Conservation (phyloP, 2,888 invertebrate species). For the Aporophyla lueneburgensis region DNA sequence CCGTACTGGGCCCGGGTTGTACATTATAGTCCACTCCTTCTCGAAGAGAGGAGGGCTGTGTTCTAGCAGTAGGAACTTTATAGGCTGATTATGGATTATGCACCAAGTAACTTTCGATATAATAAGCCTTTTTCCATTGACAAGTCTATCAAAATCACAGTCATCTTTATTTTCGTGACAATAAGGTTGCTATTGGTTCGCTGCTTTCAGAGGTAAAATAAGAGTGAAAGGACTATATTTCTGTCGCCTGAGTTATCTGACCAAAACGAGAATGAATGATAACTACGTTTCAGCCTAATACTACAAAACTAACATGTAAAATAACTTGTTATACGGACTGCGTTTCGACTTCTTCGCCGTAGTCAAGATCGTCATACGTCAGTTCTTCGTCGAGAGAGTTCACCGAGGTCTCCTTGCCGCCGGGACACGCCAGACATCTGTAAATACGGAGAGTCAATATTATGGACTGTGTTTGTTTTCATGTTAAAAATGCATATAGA, state of each 20-base stretch:
- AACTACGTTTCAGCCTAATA: slow-evolving; percentile 12
- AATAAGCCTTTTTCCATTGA: neutral
- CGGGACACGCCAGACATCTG: slow-evolving; percentile 92
- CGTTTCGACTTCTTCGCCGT: slow-evolving; percentile 91
- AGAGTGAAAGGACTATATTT: neutral
- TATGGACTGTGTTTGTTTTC: neutral
- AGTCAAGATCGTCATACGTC: slow-evolving; percentile 91
- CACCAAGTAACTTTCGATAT: too few relatives aligned
- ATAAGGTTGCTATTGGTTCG: neutral
- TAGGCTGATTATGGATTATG: too few relatives aligned
- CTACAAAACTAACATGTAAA: slow-evolving; percentile 18
- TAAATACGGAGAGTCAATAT: slow-evolving; percentile 52
- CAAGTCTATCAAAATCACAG: neutral
- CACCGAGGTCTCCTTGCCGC: slow-evolving; percentile 88
- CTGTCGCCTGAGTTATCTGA: neutral
- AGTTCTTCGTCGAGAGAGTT: slow-evolving; percentile 90
- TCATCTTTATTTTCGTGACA: neutral
- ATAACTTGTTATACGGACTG: slow-evolving; percentile 76
- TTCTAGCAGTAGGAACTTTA: too few relatives aligned
- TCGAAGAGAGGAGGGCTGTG: too few relatives aligned
- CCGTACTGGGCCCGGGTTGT: too few relatives aligned
- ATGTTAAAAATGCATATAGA: neutral
- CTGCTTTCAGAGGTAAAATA: neutral
- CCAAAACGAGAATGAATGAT: slow-evolving; percentile 4
- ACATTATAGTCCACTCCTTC: too few relatives aligned